Base-by-base conservation (phyloP, 1,140 invertebrate species). In the Polypedilum vanderplanki region DNA sequence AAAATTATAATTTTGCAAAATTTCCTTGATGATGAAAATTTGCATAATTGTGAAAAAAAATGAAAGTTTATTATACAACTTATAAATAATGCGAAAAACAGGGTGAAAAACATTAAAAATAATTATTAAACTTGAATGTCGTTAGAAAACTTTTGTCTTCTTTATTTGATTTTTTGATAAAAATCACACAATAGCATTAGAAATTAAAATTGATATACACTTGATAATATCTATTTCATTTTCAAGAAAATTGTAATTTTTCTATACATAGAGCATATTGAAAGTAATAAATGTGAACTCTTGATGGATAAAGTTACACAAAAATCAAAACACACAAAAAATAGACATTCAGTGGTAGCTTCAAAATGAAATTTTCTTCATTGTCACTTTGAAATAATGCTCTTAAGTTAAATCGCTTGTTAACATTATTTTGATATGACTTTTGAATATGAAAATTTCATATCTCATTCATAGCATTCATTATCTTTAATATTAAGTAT, bases 31-130 rank as follows among this genome's bases (percentile, higher is more conserved):
- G 17, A 22, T 70, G 65, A 70, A 70, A 70, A 70, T 70, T 70
- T 70, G 65, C 65, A 70, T 70, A 70, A 70, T 70, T 22, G 17
- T 70, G 65, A 70, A 18, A n/a, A n/a, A 57, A 12, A 57, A 46
- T 46, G 41, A 15, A n/a, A 57, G 12, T n/a, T 57, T 57, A n/a
- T 57, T 4, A 57, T 12, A 57, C 12, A 57, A 15, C 4, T 57
- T n/a, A n/a, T n/a, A 57, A 57, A 57, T n/a, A 57, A 57, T 57
- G 46, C 12, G 46, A 57, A 57, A 57, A 57, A 57, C 46, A 57
- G 46, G 46, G 46, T 57, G 46, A 57, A 57, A 46, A 4, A 57
- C 12, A 57, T 57, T 57, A 57, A n/a, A 10, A 57, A 57, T 4
- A 12, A 57, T n/a, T n/a, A 57, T 12, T 15, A 57, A 57, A 12